These are phyloP conservation scores for Cyphomyrus plagiostoma DNA, from an alignment of 2,113 vertebrate species.

Conservation along the genomic window DNA sequence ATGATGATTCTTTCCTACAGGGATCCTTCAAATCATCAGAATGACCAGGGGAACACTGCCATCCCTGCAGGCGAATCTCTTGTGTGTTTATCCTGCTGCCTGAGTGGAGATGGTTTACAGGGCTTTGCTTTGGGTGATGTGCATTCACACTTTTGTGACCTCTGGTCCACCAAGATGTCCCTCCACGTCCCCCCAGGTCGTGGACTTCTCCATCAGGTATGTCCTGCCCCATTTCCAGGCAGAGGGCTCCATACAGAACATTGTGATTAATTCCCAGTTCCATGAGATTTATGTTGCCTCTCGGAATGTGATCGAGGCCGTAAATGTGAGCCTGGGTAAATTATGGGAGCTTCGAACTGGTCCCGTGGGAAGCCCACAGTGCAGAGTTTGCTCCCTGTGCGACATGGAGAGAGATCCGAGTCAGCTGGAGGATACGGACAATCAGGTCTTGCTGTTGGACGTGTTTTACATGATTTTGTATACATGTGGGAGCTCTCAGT, in stretches of 20 bases:
- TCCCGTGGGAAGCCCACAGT: conserved; percentile 67
- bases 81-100: conserved; percentile 21
- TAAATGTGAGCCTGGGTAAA: conserved; percentile 61
- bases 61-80: conserved; percentile 47
- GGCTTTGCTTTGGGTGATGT: conserved; percentile 50
- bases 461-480: conserved; percentile 71
- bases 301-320: conserved; percentile 74
- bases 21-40: conserved; percentile 25
- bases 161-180: conserved; percentile 56
- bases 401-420: conserved; percentile 42
- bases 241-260: conserved; percentile 66
- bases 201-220: conserved; percentile 73
- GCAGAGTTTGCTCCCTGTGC: conserved; percentile 70
- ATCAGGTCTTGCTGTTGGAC: conserved; percentile 73
- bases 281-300: conserved; percentile 72
- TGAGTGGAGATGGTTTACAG: conserved; percentile 58
- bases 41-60: conserved; percentile 42
- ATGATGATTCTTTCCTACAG: conserved; percentile 10
- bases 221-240: conserved; percentile 66
- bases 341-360: conserved; percentile 68
- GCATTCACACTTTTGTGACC: conserved; percentile 51
- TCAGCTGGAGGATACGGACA: conserved; percentile 66
- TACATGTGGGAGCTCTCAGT: conserved; percentile 74
- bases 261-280: conserved; percentile 60
- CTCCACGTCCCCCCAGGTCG: conserved; percentile 48